Evolutionary conservation across 2,113 vertebrate species (phyloP).

Genomic region (Ammodytes marinus): DNA sequence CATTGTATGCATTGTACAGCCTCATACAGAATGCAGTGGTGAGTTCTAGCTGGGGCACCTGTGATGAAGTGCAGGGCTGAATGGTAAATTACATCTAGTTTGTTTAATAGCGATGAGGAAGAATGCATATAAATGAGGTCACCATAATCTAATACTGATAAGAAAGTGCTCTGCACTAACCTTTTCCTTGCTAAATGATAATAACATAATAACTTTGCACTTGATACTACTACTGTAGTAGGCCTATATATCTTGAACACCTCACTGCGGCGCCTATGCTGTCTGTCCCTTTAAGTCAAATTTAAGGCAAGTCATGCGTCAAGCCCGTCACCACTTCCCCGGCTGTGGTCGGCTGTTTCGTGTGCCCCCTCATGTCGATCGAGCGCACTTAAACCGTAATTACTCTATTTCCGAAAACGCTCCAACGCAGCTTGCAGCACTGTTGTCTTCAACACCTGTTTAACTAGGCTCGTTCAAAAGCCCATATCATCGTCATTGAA

Average conservation of each 20-base stretch:
- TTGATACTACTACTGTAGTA: neutral
- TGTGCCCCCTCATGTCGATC: neutral
- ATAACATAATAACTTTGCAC: neutral
- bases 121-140: neutral
- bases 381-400: neutral
- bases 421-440: neutral
- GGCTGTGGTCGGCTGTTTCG: neutral
- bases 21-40: too few relatives aligned
- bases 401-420: conserved; percentile 23
- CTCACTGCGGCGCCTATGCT: too few relatives aligned
- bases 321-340: neutral
- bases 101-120: too few relatives aligned
- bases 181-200: too few relatives aligned
- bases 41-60: too few relatives aligned
- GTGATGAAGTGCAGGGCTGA: too few relatives aligned
- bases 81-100: too few relatives aligned
- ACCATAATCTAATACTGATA: too few relatives aligned
- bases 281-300: conserved; percentile 25
- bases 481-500: neutral
- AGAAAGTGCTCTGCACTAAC: too few relatives aligned
- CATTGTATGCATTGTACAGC: too few relatives aligned
- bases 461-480: neutral
- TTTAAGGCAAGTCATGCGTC: neutral
- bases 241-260: neutral
- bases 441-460: neutral